phyloP scores from a whole-genome alignment of 64 coral and sea anemone genomes.

The Porites lutea region DNA sequence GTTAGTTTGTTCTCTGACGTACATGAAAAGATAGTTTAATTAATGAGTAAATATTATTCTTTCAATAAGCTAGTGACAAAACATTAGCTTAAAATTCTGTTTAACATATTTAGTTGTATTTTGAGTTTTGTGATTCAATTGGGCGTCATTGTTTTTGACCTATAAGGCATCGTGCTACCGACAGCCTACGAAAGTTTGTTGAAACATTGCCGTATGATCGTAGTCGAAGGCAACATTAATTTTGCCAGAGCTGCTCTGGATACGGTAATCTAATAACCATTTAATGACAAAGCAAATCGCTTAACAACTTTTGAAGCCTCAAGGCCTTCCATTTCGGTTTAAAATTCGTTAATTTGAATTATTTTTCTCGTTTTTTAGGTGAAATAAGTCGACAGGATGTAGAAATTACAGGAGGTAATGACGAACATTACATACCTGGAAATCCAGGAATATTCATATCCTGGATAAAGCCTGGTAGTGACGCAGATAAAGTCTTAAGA shows the following conservation, averaged over 20 bases:
- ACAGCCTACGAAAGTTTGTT: not conserved
- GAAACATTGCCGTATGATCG: not conserved
- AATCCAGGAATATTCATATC: constrained; percentile 24
- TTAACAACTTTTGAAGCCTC: not conserved
- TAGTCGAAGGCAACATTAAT: not conserved
- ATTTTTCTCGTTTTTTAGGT: not conserved
- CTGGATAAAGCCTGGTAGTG: not conserved
- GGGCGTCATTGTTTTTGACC: not conserved
- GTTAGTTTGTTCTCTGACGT: not conserved
- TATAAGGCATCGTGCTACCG: not conserved
- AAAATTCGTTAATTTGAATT: not conserved
- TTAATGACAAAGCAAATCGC: too few relatives aligned
- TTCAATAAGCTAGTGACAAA: not conserved
- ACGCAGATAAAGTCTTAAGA: not conserved
- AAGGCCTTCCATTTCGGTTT: not conserved
- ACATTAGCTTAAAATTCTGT: not conserved
- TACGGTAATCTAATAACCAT: too few relatives aligned
- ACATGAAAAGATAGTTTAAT: not conserved
- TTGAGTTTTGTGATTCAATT: not conserved
- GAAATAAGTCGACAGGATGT: constrained; percentile 11
- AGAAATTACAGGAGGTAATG: constrained; percentile 13
- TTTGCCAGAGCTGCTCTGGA: too few relatives aligned
- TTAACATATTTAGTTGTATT: not conserved
- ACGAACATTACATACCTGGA: constrained; percentile 12
- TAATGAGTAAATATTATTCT: not conserved